Percentiles rank a stretch among this genome's conserved stretches.
phyloP scores from a whole-genome alignment of 1,140 invertebrate genomes.

The Sarcophaga peregrina region DNA sequence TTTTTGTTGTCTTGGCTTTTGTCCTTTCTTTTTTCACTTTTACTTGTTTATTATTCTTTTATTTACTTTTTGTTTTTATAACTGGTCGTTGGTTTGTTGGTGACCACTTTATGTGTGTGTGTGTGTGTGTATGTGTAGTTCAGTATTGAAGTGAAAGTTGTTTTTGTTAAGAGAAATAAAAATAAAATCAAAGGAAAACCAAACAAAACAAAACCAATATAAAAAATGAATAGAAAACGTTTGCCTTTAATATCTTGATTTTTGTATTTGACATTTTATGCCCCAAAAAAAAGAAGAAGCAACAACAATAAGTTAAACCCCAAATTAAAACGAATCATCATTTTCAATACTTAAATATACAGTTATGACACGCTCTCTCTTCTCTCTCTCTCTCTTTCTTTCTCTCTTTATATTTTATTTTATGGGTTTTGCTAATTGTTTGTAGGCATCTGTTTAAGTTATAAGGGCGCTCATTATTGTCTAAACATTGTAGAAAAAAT shows the following conservation, averaged over 20 bases:
- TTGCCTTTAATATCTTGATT: slow-evolving; percentile 39
- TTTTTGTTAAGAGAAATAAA: neutral
- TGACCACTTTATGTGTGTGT: neutral
- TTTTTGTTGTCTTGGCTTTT: neutral
- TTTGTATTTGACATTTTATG: slow-evolving; percentile 35
- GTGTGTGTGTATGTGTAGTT: neutral
- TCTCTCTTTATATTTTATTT: too few species aligned
- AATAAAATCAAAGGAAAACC: neutral
- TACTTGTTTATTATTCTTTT: slow-evolving; percentile 23
- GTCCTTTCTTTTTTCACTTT: neutral
- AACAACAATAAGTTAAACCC: slow-evolving; percentile 31
- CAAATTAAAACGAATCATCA: neutral
- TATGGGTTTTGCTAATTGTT: too few species aligned
- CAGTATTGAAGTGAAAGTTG: neutral
- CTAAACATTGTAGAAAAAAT: too few species aligned
- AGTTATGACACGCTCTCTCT: too few species aligned
- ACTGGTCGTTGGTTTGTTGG: neutral
- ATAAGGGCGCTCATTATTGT: too few species aligned
- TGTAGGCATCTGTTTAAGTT: too few species aligned
- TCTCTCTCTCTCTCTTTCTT: too few species aligned
- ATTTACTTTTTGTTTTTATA: slow-evolving; percentile 16
- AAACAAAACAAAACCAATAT: too few species aligned
- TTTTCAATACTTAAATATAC: too few species aligned
- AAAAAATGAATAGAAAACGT: neutral
- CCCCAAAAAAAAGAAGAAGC: too few species aligned